Conservation (phyloP, 2,888 invertebrate genomes). For the Leucophenga montana region DNA sequence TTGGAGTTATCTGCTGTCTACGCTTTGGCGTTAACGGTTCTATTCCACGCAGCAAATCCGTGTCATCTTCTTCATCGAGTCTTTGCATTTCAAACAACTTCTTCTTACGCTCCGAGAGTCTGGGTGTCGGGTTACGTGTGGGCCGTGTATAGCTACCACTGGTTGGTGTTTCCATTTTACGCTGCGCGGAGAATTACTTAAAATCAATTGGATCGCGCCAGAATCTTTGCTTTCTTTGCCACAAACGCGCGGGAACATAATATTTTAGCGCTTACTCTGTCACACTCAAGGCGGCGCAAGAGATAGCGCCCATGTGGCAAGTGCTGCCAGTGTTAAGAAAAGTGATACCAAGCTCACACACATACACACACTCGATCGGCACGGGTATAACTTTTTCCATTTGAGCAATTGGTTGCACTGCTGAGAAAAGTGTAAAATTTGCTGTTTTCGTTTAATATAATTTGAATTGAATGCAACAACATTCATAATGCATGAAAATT, state of each 20-base stretch:
- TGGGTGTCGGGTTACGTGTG: constrained; percentile 74
- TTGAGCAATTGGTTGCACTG: too few species aligned
- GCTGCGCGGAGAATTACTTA: neutral
- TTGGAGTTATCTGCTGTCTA: constrained; percentile 26
- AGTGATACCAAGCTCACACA: neutral
- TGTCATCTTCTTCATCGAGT: constrained; percentile 50
- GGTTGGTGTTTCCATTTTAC: constrained; percentile 69
- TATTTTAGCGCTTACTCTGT: too few species aligned
- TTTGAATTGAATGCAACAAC: too few species aligned
- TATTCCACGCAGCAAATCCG: constrained; percentile 55
- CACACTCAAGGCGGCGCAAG: too few species aligned
- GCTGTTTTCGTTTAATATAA: too few species aligned
- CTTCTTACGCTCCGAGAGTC: constrained; percentile 78
- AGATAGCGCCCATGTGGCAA: too few species aligned
- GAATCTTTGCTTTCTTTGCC: neutral
- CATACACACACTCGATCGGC: too few species aligned
- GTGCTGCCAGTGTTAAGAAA: neutral
- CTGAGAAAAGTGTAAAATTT: too few species aligned
- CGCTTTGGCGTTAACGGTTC: constrained; percentile 46
- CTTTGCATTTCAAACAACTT: constrained; percentile 74
- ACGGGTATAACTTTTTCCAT: too few species aligned
- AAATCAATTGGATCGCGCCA: neutral
- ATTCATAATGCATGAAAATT: too few species aligned
- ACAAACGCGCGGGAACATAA: too few species aligned
- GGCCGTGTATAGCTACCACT: constrained; percentile 52